A percentile compares a stretch with the other conserved stretches of the same genome.
Conservation (phyloP, 2,888 invertebrate genomes). For the Andrena bucephala region DNA sequence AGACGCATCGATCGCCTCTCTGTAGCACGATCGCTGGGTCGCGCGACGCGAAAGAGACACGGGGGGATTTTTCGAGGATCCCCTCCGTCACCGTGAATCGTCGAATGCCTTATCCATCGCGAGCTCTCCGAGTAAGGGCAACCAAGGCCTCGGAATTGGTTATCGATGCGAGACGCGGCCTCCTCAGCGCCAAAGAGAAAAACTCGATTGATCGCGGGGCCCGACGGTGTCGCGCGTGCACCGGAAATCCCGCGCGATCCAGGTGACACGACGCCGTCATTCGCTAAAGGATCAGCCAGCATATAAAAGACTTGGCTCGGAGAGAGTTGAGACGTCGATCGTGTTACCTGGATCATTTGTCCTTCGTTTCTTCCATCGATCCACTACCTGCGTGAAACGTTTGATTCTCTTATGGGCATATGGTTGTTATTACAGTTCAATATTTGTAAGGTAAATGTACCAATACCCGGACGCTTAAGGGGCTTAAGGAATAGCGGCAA, state of each 20-base stretch:
- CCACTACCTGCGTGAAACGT: not conserved
- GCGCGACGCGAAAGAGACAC: constrained; percentile 12
- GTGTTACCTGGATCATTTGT: not conserved
- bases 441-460: too few relatives aligned
- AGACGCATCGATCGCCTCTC: constrained; percentile 25
- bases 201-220: constrained; percentile 59
- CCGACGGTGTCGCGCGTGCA: constrained; percentile 54
- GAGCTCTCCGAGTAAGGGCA: constrained; percentile 42
- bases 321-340: constrained; percentile 11
- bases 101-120: constrained; percentile 57
- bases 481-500: too few relatives aligned
- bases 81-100: constrained; percentile 51
- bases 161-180: constrained; percentile 70
- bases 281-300: constrained; percentile 42
- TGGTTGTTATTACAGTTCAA: too few relatives aligned
- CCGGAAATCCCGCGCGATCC: constrained; percentile 70
- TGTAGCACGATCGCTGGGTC: constrained; percentile 10
- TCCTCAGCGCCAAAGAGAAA: constrained; percentile 68
- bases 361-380: not conserved
- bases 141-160: constrained; percentile 60
- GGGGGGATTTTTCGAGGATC: constrained; percentile 45
- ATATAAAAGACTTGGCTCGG: constrained; percentile 35
- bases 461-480: too few relatives aligned
- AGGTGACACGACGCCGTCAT: constrained; percentile 55
- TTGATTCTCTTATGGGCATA: too few relatives aligned